Evolutionary conservation across 2,113 vertebrate genomes (phyloP).

Genomic region (Brevimyrus niger): DNA sequence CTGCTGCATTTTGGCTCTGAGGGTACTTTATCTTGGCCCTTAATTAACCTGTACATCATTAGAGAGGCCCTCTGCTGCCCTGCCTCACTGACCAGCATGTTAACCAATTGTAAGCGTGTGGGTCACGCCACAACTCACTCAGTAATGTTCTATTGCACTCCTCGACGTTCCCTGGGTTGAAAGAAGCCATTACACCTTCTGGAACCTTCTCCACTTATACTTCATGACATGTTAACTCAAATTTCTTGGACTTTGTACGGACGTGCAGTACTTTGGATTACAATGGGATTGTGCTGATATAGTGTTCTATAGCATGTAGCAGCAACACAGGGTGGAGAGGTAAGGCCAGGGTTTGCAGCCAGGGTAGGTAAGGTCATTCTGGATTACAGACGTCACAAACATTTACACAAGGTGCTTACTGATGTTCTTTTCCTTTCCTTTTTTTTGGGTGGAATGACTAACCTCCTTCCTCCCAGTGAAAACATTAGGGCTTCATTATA

Average conservation of each 20-base stretch:
- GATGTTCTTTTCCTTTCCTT: constrained; percentile 65
- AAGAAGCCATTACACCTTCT: not conserved
- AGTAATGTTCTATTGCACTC: not conserved
- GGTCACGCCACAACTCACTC: not conserved
- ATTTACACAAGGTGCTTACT: constrained; percentile 86
- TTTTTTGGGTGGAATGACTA: constrained; percentile 62
- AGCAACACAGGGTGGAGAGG: not conserved
- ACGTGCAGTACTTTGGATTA: not conserved
- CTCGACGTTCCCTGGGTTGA: not conserved
- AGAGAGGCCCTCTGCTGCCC: not conserved
- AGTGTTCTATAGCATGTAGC: not conserved
- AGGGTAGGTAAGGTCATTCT: constrained; percentile 3
- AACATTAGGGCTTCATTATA: constrained; percentile 71
- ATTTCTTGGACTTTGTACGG: not conserved
- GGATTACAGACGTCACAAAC: constrained; percentile 71
- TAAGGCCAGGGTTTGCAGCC: not conserved
- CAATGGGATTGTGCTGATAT: not conserved
- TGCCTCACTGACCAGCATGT: not conserved
- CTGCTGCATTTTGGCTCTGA: not conserved
- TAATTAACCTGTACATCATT: not conserved
- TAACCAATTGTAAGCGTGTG: not conserved
- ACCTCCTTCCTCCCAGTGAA: constrained; percentile 72
- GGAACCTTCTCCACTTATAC: not conserved
- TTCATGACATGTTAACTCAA: not conserved
- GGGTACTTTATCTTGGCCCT: not conserved